A percentile compares a stretch with the other conserved stretches of the same genome.
Evolutionary conservation across 2,113 vertebrate species (phyloP).

Genomic region (Myxocyprinus asiaticus): DNA sequence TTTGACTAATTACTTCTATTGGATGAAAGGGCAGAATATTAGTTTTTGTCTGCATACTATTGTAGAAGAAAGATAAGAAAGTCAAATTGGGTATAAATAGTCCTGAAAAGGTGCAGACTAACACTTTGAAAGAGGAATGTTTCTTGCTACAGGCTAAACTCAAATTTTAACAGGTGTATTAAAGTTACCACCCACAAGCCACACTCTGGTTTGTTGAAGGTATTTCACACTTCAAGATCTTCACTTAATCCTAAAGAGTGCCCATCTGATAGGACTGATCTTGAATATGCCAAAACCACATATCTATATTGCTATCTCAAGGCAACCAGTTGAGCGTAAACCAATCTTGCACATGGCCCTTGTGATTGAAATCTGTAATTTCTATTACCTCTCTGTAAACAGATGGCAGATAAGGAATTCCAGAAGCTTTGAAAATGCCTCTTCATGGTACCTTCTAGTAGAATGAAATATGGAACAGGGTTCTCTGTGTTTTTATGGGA

Average conservation of each 20-base stretch:
- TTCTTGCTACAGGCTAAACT: neutral
- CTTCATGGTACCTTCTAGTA: neutral
- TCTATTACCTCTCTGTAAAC: conserved; percentile 69
- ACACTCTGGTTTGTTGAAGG: neutral
- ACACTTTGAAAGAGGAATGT: neutral
- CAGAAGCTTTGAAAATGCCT: conserved; percentile 46
- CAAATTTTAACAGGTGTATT: conserved; percentile 20
- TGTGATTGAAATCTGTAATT: conserved; percentile 71
- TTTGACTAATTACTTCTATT: conserved; percentile 1
- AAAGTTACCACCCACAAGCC: neutral
- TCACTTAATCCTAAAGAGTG: conserved; percentile 47
- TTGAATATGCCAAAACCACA: conserved; percentile 52
- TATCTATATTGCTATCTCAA: conserved; percentile 59
- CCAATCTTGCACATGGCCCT: conserved; percentile 64
- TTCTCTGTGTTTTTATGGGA: conserved; percentile 5
- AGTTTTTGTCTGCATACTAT: neutral
- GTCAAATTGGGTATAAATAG: too few relatives aligned
- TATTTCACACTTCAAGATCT: conserved; percentile 32
- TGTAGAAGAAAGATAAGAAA: neutral
- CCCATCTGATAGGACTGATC: conserved; percentile 56
- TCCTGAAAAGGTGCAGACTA: neutral
- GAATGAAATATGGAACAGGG: conserved; percentile 3
- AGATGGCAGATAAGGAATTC: conserved; percentile 69
- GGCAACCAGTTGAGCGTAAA: conserved; percentile 69
- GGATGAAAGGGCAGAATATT: neutral